These are phyloP conservation scores for Leptinotarsa haldemani DNA, from an alignment of 2,888 invertebrate species.

Conservation along the genomic window DNA sequence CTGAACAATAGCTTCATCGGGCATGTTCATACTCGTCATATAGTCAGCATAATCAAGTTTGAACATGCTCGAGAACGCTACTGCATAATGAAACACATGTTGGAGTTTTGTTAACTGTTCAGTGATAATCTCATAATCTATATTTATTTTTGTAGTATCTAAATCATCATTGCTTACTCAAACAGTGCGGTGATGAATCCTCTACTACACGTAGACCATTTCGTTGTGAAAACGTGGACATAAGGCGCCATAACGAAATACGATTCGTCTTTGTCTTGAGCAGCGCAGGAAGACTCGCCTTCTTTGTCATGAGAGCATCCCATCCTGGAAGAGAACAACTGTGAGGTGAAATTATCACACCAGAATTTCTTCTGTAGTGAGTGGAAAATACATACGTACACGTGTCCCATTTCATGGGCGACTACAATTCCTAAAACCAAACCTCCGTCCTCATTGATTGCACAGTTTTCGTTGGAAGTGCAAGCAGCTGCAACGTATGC, in stretches of 20 bases:
- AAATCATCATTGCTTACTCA: conserved; percentile 65
- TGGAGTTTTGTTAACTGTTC: too few species aligned
- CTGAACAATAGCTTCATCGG: too few species aligned
- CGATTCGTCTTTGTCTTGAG: conserved; percentile 65
- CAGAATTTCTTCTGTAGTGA: neutral
- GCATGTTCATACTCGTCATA: too few species aligned
- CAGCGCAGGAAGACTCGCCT: conserved; percentile 62
- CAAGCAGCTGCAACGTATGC: conserved; percentile 77
- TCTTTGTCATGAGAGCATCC: conserved; percentile 66
- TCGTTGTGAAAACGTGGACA: conserved; percentile 67
- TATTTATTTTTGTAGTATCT: neutral
- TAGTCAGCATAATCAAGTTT: too few species aligned
- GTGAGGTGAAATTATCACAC: neutral
- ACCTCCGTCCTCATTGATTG: conserved; percentile 77
- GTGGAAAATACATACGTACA: conserved; percentile 67
- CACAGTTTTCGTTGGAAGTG: conserved; percentile 72
- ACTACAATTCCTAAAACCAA: conserved; percentile 74
- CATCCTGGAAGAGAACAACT: conserved; percentile 57
- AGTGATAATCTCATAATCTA: too few species aligned
- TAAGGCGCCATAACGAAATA: conserved; percentile 73
- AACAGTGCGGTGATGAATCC: conserved; percentile 70
- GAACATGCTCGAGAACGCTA: too few species aligned
- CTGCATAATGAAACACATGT: too few species aligned
- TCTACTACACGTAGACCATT: conserved; percentile 72
- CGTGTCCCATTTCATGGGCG: conserved; percentile 78